Conservation (phyloP, 2,797 vertebrate species). For the Glyptemys insculpta region DNA sequence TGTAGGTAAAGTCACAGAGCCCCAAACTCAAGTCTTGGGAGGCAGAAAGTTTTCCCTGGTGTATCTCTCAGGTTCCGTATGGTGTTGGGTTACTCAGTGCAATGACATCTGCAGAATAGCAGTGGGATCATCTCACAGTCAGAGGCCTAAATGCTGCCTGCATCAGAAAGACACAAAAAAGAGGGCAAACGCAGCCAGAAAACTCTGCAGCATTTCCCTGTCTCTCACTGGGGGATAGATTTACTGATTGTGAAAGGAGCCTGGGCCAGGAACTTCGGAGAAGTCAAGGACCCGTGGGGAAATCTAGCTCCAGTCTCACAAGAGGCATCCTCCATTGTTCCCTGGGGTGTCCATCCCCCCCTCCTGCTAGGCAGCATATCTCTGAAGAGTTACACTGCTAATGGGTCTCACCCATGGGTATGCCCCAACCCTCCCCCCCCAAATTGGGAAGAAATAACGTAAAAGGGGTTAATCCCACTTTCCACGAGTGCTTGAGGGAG, state of each 20-base stretch:
- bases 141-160: not conserved
- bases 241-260: not conserved
- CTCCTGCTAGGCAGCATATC: not conserved
- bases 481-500: not conserved
- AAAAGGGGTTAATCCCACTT: not conserved
- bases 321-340: not conserved
- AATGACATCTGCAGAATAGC: not conserved
- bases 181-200: not conserved
- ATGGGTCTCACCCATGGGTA: not conserved
- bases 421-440: not conserved
- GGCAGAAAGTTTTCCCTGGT: not conserved
- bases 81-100: not conserved
- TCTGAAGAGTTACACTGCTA: not conserved
- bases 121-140: not conserved
- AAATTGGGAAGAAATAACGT: not conserved
- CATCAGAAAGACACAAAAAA: not conserved
- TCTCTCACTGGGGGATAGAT: not conserved
- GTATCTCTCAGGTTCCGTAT: not conserved
- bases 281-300: not conserved
- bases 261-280: accelerated
- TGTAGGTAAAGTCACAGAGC: not conserved
- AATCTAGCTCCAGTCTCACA: not conserved
- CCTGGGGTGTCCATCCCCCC: not conserved
- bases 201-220: not conserved
- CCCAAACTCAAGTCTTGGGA: not conserved